Evolutionary conservation across 1,140 invertebrate species (phyloP).

Genomic region (Monochamus saltuarius): DNA sequence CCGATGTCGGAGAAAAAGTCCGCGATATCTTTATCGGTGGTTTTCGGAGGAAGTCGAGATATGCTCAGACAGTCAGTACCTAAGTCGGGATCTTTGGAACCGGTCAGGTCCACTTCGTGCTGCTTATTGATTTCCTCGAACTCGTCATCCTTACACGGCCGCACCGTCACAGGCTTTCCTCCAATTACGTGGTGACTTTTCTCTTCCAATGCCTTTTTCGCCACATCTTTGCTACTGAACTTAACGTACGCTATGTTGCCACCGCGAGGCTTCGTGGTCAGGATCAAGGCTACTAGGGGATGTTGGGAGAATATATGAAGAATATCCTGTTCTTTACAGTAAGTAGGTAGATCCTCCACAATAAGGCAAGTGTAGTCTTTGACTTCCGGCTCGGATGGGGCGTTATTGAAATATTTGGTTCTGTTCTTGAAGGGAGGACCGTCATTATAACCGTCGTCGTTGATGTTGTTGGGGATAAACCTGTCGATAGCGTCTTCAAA

Average conservation of each 20-base stretch:
- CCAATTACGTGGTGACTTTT: constrained; percentile 58
- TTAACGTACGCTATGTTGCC: constrained; percentile 69
- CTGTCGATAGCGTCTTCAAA: constrained; percentile 68
- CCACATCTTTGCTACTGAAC: constrained; percentile 70
- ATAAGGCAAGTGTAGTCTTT: constrained; percentile 60
- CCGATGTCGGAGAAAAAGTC: constrained; percentile 79
- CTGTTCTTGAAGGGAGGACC: constrained; percentile 19
- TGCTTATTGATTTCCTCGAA: constrained; percentile 56
- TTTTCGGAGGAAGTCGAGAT: constrained; percentile 71
- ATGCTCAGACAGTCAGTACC: constrained; percentile 69
- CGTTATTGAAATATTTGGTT: constrained; percentile 49
- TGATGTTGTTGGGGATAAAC: constrained; percentile 53
- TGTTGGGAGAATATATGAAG: constrained; percentile 73
- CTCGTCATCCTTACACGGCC: constrained; percentile 55
- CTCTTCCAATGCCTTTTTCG: constrained; percentile 59
- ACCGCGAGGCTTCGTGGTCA: constrained; percentile 59
- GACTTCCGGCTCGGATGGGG: constrained; percentile 37
- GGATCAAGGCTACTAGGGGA: constrained; percentile 69
- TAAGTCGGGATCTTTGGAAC: constrained; percentile 23
- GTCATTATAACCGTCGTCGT: constrained; percentile 23
- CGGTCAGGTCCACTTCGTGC: constrained; percentile 34
- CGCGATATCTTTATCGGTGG: constrained; percentile 73
- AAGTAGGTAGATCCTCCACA: constrained; percentile 70
- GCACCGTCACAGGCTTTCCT: constrained; percentile 58
- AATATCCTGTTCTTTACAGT: constrained; percentile 75